phyloP scores from a whole-genome alignment of 2,888 invertebrate genomes.

The Phortica okadai region DNA sequence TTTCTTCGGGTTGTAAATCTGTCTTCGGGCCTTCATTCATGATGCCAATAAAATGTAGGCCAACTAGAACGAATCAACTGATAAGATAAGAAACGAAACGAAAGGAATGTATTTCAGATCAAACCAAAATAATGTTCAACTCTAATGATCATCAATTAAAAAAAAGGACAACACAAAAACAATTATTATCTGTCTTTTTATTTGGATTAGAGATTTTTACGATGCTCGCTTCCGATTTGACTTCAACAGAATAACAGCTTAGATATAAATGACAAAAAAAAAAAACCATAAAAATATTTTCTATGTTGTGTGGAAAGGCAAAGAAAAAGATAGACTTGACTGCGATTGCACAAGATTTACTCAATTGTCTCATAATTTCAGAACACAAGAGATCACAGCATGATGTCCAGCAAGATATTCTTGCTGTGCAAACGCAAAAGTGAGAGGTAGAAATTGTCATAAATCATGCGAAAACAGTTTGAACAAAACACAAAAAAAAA shows the following conservation, averaged over 20 bases:
- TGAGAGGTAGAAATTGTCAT: constrained; percentile 42
- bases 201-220: no score
- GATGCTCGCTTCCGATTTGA: not conserved
- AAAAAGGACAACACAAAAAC: not conserved
- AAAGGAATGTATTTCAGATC: not conserved
- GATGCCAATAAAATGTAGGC: constrained; percentile 23
- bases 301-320: not conserved
- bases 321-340: not conserved
- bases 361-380: constrained; percentile 8
- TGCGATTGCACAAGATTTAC: constrained; percentile 18
- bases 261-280: not conserved
- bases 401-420: constrained; percentile 32
- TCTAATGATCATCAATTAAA: not conserved
- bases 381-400: constrained; percentile 27
- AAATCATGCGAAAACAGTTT: constrained; percentile 63
- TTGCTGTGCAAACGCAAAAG: not conserved
- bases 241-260: not conserved
- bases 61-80: constrained; percentile 14
- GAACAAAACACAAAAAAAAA: constrained; percentile 61
- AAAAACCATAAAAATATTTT: not conserved
- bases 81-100: constrained; percentile 10
- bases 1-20: constrained; percentile 2
- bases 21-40: constrained; percentile 26
- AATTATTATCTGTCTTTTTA: not conserved
- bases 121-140: constrained; percentile 19